These are phyloP conservation scores for Campylorhamphus procurvoides DNA, from an alignment of 2,113 vertebrate genomes.

Conservation along the genomic window DNA sequence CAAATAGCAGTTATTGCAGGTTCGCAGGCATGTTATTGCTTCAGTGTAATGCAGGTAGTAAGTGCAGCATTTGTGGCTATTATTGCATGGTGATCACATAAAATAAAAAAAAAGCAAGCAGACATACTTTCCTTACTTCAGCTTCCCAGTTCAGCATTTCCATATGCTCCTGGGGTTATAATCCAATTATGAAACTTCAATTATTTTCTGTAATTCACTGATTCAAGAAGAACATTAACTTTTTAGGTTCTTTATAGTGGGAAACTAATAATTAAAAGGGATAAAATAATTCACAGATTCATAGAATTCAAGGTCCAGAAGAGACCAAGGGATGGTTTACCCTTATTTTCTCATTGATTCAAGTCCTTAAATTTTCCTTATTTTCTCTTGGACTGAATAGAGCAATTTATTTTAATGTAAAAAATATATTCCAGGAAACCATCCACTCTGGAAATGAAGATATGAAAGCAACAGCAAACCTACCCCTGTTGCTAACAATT, in stretches of 20 bases:
- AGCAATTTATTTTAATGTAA: not conserved
- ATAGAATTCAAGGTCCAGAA: not conserved
- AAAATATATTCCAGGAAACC: not conserved
- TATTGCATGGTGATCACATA: slow-evolving; percentile 6
- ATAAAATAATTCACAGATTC: slow-evolving; percentile 16
- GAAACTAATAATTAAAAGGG: slow-evolving; percentile 15
- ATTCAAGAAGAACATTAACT: slow-evolving; percentile 19
- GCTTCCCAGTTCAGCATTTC: slow-evolving; percentile 1
- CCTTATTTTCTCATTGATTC: not conserved
- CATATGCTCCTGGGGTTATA: slow-evolving; percentile 16
- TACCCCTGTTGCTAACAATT: not conserved
- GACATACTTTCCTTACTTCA: not conserved
- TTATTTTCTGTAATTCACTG: slow-evolving; percentile 49
- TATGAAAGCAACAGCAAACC: not conserved
- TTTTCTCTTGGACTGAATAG: not conserved
- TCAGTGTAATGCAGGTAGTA: slow-evolving; percentile 36
- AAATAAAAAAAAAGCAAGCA: not conserved
- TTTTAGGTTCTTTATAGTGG: not conserved
- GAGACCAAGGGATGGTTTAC: not conserved
- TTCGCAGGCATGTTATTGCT: slow-evolving; percentile 15
- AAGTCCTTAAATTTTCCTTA: not conserved
- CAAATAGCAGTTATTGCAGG: slow-evolving; percentile 20
- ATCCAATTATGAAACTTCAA: slow-evolving; percentile 49
- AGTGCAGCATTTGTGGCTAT: slow-evolving; percentile 19
- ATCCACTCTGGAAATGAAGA: not conserved